These are phyloP conservation scores for Fopius arisanus DNA, from an alignment of 1,140 invertebrate species.

Conservation along the genomic window DNA sequence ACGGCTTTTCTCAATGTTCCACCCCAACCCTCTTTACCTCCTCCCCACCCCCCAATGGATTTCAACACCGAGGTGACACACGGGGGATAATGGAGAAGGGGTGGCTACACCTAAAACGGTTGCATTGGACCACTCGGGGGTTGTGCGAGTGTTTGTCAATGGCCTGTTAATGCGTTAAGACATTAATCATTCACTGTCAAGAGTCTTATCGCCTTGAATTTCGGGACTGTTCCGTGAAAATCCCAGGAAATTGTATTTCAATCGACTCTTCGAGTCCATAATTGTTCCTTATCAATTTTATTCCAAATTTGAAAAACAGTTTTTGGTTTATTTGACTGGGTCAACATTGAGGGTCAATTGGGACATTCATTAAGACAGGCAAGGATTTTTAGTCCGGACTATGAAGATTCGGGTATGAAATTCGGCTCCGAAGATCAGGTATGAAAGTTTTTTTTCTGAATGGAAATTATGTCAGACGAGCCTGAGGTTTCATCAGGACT, in stretches of 20 bases:
- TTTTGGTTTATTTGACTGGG: too few species aligned
- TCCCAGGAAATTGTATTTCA: background rate
- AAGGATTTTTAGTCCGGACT: too few species aligned
- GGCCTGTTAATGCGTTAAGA: constrained; percentile 64
- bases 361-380: too few species aligned
- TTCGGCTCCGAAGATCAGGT: too few species aligned
- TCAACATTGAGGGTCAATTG: too few species aligned
- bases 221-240: background rate
- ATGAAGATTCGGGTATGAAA: too few species aligned
- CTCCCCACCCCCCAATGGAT: background rate
- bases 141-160: constrained; percentile 57
- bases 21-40: constrained; percentile 7
- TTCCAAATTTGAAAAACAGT: too few species aligned
- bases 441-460: too few species aligned
- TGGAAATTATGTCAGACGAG: too few species aligned
- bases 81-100: constrained; percentile 4
- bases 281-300: too few species aligned
- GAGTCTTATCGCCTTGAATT: constrained; percentile 9
- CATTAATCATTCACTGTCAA: constrained; percentile 61
- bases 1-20: background rate
- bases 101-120: background rate
- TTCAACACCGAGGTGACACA: constrained; percentile 15
- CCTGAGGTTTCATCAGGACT: too few species aligned
- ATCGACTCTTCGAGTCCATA: too few species aligned
- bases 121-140: background rate